These are phyloP conservation scores for Epinephelus lanceolatus DNA, from an alignment of 2,113 vertebrate species.

Conservation along the genomic window DNA sequence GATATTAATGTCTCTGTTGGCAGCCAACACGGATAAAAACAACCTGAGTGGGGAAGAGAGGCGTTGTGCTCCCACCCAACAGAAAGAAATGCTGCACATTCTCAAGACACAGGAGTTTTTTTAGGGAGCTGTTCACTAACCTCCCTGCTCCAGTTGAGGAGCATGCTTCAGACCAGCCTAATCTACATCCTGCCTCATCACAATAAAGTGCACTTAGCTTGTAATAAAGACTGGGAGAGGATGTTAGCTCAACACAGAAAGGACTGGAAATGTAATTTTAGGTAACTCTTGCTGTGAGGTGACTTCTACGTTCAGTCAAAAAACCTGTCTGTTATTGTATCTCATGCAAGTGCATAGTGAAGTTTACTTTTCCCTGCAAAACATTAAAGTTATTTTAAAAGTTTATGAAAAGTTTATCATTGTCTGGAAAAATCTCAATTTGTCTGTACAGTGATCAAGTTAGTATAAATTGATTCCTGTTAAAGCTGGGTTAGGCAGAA, in stretches of 20 bases:
- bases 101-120: slow-evolving; percentile 24
- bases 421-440: neutral
- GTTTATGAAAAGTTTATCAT: neutral
- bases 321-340: slow-evolving; percentile 1
- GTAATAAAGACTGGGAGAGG: neutral
- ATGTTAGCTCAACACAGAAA: slow-evolving; percentile 7
- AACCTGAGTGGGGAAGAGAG: slow-evolving; percentile 57
- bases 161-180: slow-evolving; percentile 32
- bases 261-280: slow-evolving; percentile 13
- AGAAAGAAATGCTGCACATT: slow-evolving; percentile 28
- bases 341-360: neutral
- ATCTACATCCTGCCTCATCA: slow-evolving; percentile 35
- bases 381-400: neutral
- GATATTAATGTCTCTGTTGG: slow-evolving; percentile 30
- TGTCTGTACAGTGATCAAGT: neutral
- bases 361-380: neutral
- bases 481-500: too few relatives aligned
- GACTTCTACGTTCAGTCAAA: slow-evolving; percentile 13
- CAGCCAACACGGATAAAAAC: slow-evolving; percentile 37
- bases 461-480: too few relatives aligned
- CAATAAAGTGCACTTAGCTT: slow-evolving; percentile 29
- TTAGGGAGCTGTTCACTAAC: slow-evolving; percentile 24
- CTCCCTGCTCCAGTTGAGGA: slow-evolving; percentile 41
- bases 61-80: slow-evolving; percentile 41
- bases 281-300: slow-evolving; percentile 11